A percentile compares a stretch with the other conserved stretches of the same genome.
These are phyloP conservation scores for Rhodophaea formosa DNA, from an alignment of 2,888 invertebrate genomes.

Conservation along the genomic window DNA sequence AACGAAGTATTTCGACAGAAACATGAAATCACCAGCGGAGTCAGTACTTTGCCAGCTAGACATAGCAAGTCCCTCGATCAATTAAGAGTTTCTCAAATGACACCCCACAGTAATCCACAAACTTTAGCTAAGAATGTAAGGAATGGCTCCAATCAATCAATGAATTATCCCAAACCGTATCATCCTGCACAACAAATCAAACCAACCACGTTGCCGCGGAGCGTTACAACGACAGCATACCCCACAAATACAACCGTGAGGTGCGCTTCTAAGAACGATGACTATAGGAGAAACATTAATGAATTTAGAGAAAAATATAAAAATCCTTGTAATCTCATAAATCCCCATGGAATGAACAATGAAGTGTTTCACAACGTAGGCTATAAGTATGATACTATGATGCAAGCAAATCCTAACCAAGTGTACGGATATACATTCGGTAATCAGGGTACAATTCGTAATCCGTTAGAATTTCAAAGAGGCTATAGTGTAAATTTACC, in stretches of 20 bases:
- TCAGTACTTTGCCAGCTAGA: slow-evolving; percentile 83
- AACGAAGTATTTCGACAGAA: slow-evolving; percentile 61
- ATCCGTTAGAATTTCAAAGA: slow-evolving; percentile 80
- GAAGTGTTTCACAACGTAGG: slow-evolving; percentile 73
- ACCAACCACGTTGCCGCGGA: slow-evolving; percentile 75
- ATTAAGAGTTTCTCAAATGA: slow-evolving; percentile 81
- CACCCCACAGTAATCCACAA: slow-evolving; percentile 56
- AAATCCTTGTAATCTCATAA: slow-evolving; percentile 72
- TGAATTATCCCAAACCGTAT: slow-evolving; percentile 74
- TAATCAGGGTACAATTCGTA: slow-evolving; percentile 80
- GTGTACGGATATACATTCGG: slow-evolving; percentile 78
- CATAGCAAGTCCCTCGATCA: slow-evolving; percentile 93
- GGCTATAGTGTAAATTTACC: slow-evolving; percentile 80
- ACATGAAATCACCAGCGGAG: slow-evolving; percentile 70
- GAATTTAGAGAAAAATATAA: slow-evolving; percentile 84
- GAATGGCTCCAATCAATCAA: slow-evolving; percentile 67
- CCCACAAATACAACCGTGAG: slow-evolving; percentile 70
- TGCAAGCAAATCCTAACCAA: slow-evolving; percentile 70
- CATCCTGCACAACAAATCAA: slow-evolving; percentile 65
- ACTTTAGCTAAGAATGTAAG: slow-evolving; percentile 57
- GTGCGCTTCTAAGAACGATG: slow-evolving; percentile 70
- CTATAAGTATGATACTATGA: slow-evolving; percentile 68
- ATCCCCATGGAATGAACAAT: slow-evolving; percentile 60
- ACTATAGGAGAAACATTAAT: slow-evolving; percentile 82
- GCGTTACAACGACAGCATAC: slow-evolving; percentile 71